Conservation (phyloP, 2,797 vertebrate genomes). For the Sebastes vulpes region DNA sequence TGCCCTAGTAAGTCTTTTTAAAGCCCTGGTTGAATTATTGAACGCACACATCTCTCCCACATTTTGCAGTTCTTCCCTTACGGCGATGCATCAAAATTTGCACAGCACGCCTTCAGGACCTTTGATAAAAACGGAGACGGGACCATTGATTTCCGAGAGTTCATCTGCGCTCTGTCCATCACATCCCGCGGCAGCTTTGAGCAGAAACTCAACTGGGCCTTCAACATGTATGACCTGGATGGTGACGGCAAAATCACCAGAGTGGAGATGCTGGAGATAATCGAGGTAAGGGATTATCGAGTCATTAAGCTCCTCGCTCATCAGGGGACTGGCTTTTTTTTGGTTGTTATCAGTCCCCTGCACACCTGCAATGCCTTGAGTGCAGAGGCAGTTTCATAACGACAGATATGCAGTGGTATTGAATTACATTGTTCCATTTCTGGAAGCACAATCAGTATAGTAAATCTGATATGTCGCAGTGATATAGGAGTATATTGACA, state of each 20-base stretch:
- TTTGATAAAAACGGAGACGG: constrained; percentile 99
- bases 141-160: constrained; percentile 99
- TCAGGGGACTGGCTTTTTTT: constrained; percentile 34
- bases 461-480: constrained; percentile 46
- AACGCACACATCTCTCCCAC: constrained; percentile 5
- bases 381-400: not conserved
- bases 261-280: constrained; percentile 99
- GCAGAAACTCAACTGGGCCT: constrained; percentile 99
- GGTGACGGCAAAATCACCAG: constrained; percentile 99
- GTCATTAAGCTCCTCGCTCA: constrained; percentile 53
- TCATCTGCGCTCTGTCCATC: constrained; percentile 99
- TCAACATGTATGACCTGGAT: constrained; percentile 99
- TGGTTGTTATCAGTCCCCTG: constrained; percentile 30
- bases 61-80: constrained; percentile 95
- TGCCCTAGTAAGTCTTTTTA: not conserved
- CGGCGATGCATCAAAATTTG: constrained; percentile 98
- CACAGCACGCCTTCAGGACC: constrained; percentile 98
- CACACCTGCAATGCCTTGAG: constrained; percentile 45
- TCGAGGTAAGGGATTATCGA: constrained; percentile 90
- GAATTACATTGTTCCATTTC: constrained; percentile 40
- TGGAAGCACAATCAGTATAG: constrained; percentile 42
- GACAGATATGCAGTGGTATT: constrained; percentile 55
- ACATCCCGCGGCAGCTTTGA: constrained; percentile 98
- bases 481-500: constrained; percentile 33
- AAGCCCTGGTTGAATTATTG: constrained; percentile 20